phyloP scores from a whole-genome alignment of 1,140 invertebrate genomes.

The Matsumurasca onukii region DNA sequence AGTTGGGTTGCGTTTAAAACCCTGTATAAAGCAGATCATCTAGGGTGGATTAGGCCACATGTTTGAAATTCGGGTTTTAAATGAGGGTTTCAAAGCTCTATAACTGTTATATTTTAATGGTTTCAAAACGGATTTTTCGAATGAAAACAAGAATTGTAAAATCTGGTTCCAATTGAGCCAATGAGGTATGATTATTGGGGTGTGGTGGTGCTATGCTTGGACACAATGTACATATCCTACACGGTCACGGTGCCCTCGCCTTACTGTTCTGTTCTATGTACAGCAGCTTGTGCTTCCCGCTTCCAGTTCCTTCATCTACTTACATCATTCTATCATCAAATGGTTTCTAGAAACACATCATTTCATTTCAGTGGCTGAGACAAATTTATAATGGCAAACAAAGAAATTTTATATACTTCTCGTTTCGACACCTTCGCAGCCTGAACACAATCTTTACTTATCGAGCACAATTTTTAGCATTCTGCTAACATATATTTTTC shows the following conservation, averaged over 20 bases:
- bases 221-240: conserved; percentile 18
- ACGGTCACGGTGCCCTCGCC: neutral
- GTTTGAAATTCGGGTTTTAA: too few relatives aligned
- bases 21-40: too few relatives aligned
- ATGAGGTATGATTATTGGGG: too few relatives aligned
- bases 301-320: neutral
- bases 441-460: neutral
- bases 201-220: too few relatives aligned
- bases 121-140: too few relatives aligned
- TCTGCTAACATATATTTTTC: conserved; percentile 1
- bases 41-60: too few relatives aligned
- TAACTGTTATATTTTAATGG: too few relatives aligned
- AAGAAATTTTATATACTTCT: too few relatives aligned
- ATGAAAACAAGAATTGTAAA: too few relatives aligned
- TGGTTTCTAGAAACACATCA: conserved; percentile 4
- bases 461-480: conserved; percentile 11
- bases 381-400: neutral
- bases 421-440: neutral
- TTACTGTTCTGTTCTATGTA: conserved; percentile 3
- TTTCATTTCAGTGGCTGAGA: neutral
- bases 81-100: too few relatives aligned
- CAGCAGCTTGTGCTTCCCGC: conserved; percentile 11
- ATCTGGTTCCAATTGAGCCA: too few relatives aligned
- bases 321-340: conserved; percentile 10
- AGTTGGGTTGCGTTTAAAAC: too few relatives aligned